phyloP scores from a whole-genome alignment of 2,888 invertebrate species.

The Pseudoips prasinana region DNA sequence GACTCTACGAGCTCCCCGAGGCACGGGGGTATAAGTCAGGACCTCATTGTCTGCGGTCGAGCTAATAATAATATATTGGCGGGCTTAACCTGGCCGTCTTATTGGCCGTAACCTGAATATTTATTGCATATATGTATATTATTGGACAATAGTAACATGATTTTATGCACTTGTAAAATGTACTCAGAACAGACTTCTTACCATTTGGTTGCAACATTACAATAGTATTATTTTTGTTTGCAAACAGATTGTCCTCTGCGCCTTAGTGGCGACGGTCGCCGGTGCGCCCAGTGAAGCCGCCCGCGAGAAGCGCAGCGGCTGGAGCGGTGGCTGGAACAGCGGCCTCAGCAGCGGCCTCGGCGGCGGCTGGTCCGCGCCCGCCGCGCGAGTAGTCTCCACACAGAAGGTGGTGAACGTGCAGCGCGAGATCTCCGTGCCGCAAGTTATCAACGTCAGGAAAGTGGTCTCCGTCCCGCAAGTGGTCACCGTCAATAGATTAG shows the following conservation, averaged over 20 bases:
- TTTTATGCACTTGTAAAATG: too few species aligned
- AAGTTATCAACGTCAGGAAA: slow-evolving; percentile 45
- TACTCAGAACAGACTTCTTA: too few species aligned
- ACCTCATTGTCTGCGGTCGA: too few species aligned
- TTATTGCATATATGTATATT: too few species aligned
- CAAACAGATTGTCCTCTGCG: slow-evolving; percentile 7
- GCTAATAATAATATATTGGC: too few species aligned
- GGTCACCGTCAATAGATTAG: slow-evolving; percentile 48
- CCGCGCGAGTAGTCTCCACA: slow-evolving; percentile 1
- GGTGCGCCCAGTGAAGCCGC: slow-evolving; percentile 17
- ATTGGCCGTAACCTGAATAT: too few species aligned
- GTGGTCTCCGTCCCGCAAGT: slow-evolving; percentile 53
- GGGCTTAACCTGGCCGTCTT: too few species aligned
- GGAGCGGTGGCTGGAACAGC: slow-evolving; percentile 1
- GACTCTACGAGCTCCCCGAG: too few species aligned
- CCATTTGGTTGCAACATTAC: too few species aligned
- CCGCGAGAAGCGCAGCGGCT: slow-evolving; percentile 28
- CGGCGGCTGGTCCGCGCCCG: slow-evolving; percentile 11
- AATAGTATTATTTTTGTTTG: background rate
- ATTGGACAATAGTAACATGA: too few species aligned
- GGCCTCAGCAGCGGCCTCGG: slow-evolving; percentile 8
- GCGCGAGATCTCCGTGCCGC: slow-evolving; percentile 44
- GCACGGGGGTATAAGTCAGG: too few species aligned
- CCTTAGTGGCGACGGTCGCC: slow-evolving; percentile 7
- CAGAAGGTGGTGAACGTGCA: slow-evolving; percentile 46